Percentiles rank a stretch among this genome's conserved stretches.
Evolutionary conservation across 2,888 invertebrate species (phyloP).

Genomic region (Odontocerum albicorne): DNA sequence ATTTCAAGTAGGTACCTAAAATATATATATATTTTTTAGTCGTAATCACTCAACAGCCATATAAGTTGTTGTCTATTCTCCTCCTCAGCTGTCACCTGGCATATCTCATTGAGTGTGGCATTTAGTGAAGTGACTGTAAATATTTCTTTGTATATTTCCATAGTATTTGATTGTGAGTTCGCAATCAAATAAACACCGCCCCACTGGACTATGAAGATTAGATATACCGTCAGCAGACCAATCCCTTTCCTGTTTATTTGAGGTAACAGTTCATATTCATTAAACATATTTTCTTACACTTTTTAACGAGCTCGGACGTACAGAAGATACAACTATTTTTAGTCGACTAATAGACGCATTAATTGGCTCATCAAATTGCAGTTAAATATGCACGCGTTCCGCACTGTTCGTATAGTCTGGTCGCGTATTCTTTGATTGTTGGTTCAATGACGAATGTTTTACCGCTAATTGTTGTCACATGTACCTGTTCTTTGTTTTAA

Average conservation of each 20-base stretch:
- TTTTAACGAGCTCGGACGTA: conserved; percentile 5
- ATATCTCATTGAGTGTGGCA: conserved; percentile 13
- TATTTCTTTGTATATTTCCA: conserved; percentile 6
- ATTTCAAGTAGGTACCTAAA: too few relatives aligned
- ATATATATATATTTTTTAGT: too few relatives aligned
- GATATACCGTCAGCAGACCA: conserved; percentile 9
- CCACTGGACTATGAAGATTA: conserved; percentile 29
- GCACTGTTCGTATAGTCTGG: too few relatives aligned
- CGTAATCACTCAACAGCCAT: too few relatives aligned
- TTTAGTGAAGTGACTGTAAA: conserved; percentile 7
- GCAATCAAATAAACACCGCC: conserved; percentile 8
- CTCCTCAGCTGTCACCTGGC: conserved; percentile 18
- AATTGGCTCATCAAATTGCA: conserved; percentile 1
- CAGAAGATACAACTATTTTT: conserved; percentile 17
- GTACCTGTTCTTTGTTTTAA: not conserved
- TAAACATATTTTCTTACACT: conserved; percentile 3
- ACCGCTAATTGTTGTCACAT: conserved; percentile 4
- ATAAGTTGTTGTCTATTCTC: too few relatives aligned
- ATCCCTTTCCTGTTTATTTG: conserved; percentile 21
- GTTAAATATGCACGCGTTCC: too few relatives aligned
- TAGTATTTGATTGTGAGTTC: conserved; percentile 12
- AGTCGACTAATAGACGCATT: conserved; percentile 6
- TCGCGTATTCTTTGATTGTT: too few relatives aligned
- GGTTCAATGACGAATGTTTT: too few relatives aligned
- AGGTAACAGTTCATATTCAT: conserved; percentile 18